A percentile compares a stretch with the other conserved stretches of the same genome.
phyloP scores from a whole-genome alignment of 2,888 invertebrate genomes.

The Thera britannica region DNA sequence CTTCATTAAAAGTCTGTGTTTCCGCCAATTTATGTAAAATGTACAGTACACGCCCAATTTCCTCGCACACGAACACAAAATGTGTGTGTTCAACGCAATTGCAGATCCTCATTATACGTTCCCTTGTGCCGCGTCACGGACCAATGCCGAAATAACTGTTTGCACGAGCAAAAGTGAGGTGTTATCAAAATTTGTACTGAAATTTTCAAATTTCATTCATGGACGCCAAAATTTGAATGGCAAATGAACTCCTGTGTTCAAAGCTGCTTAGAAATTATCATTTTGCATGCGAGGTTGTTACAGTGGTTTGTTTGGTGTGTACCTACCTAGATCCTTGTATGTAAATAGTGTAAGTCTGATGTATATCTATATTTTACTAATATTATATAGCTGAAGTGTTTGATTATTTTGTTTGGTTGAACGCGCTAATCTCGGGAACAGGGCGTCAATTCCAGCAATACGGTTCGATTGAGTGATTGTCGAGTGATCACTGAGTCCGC shows the following conservation, averaged over 20 bases:
- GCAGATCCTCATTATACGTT: slow-evolving; percentile 39
- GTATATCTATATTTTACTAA: no score
- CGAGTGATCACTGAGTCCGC: no score
- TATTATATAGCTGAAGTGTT: no score
- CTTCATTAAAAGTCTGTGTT: slow-evolving; percentile 4
- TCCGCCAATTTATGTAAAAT: slow-evolving; percentile 20
- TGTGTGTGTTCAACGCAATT: slow-evolving; percentile 35
- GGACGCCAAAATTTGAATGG: slow-evolving; percentile 20
- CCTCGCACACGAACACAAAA: slow-evolving; percentile 21
- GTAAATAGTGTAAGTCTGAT: background rate
- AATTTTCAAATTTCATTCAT: slow-evolving; percentile 15
- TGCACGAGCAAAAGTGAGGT: slow-evolving; percentile 24
- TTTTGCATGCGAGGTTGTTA: slow-evolving; percentile 4
- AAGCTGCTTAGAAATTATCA: slow-evolving; percentile 12
- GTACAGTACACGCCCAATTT: slow-evolving; percentile 33
- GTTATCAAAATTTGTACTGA: slow-evolving; percentile 30
- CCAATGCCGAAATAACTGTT: slow-evolving; percentile 37
- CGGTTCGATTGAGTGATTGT: no score
- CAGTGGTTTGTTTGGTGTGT: background rate
- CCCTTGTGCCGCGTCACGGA: slow-evolving; percentile 40
- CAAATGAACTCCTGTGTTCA: slow-evolving; percentile 18
- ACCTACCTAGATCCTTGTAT: background rate
- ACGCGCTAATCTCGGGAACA: no score
- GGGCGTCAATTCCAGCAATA: no score
- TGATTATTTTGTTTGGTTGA: no score